Percentiles rank a stretch among this genome's conserved stretches.
phyloP scores from a whole-genome alignment of 2,113 vertebrate species.

The Podarcis raffonei region DNA sequence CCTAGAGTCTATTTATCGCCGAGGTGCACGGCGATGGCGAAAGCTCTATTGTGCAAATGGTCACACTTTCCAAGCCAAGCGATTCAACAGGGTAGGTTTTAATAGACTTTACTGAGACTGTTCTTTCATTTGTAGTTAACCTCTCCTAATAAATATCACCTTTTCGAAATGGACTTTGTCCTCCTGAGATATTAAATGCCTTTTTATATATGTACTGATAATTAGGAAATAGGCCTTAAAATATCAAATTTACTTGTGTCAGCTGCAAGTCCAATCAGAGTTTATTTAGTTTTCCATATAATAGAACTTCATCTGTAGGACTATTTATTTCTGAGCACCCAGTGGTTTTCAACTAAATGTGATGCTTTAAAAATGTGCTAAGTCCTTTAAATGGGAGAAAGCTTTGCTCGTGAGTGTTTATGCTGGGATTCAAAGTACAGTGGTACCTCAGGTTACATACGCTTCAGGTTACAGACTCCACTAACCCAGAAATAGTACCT shows the following conservation, averaged over 20 bases:
- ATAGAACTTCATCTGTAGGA: background rate
- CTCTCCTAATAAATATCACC: slow-evolving; percentile 39
- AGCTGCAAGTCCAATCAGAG: background rate
- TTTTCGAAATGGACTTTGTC: slow-evolving; percentile 22
- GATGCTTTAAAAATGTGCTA: background rate
- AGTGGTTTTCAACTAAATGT: background rate
- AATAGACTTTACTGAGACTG: background rate
- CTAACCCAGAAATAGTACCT: too few relatives aligned
- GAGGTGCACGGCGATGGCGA: slow-evolving; percentile 96
- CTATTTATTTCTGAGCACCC: background rate
- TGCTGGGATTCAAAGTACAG: background rate
- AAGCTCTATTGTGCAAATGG: slow-evolving; percentile 98
- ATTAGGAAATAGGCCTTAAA: background rate
- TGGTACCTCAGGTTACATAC: too few relatives aligned
- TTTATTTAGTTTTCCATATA: slow-evolving; percentile 32
- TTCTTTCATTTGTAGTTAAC: background rate
- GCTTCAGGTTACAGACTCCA: too few relatives aligned
- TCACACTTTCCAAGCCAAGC: slow-evolving; percentile 98
- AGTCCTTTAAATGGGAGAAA: background rate
- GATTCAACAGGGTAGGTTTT: slow-evolving; percentile 93
- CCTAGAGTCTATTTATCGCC: slow-evolving; percentile 97
- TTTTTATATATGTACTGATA: background rate
- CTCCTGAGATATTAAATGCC: background rate
- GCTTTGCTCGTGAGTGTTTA: background rate
- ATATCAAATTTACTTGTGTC: background rate